phyloP scores from a whole-genome alignment of 2,888 invertebrate species.

The Xestia sexstrigata region DNA sequence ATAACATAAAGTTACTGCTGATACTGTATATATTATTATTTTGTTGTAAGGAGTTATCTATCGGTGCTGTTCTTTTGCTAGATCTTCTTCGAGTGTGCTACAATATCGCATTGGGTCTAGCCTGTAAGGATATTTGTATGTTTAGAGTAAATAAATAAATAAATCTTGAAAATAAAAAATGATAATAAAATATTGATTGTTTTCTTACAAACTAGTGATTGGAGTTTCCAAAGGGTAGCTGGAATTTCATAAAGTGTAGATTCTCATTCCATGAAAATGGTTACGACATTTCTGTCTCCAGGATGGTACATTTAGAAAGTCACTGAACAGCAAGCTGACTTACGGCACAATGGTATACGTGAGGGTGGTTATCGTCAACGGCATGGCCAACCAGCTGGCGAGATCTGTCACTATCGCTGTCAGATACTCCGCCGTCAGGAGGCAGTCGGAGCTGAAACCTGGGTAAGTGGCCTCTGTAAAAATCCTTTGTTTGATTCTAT shows the following conservation, averaged over 20 bases:
- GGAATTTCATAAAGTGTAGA: not conserved
- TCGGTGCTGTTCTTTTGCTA: not conserved
- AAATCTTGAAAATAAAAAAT: no score
- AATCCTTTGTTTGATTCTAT: not conserved
- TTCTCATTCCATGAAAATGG: not conserved
- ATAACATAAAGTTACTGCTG: no score
- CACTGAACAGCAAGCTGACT: slow-evolving; percentile 94
- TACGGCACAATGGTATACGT: slow-evolving; percentile 98
- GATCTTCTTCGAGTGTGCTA: no score
- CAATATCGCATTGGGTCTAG: no score
- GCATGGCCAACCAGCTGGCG: slow-evolving; percentile 92
- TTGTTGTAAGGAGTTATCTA: not conserved
- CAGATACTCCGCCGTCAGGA: slow-evolving; percentile 96
- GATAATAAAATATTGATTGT: no score
- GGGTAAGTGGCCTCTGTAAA: slow-evolving; percentile 88
- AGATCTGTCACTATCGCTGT: slow-evolving; percentile 96
- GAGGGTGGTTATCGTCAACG: slow-evolving; percentile 94
- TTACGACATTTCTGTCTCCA: slow-evolving; percentile 73
- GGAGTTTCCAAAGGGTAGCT: not conserved
- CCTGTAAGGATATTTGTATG: no score
- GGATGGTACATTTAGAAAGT: slow-evolving; percentile 96
- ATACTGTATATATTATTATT: slow-evolving; percentile 1
- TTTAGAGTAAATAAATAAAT: no score
- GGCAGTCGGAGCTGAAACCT: slow-evolving; percentile 95
- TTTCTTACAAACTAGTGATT: no score